Base-by-base conservation (phyloP, 2,113 vertebrate species). In the Otus sunia region DNA sequence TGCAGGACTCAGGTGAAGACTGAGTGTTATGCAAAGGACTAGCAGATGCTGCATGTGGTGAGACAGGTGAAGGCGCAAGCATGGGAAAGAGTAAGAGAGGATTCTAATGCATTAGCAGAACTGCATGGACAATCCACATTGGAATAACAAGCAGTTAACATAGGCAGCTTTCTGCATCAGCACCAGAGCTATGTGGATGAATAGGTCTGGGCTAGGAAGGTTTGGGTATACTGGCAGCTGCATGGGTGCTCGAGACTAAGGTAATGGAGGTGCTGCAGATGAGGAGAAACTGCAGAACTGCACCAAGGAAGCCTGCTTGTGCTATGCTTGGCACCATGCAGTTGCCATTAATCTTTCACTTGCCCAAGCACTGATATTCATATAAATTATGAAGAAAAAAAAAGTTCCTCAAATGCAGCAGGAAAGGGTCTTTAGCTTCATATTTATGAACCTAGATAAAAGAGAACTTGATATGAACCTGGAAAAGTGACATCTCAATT, bases 401-500 rank as follows among this genome's bases (percentile, higher is more conserved):
- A 49, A 67, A 49, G 62, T 83, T 93, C 43, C 74, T 93, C 68
- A 91, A 95, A 90, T 71, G 76, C 72, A 78, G 53, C 25, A 80
- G 78, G 32, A 94, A 79, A 79, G 13, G 8, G 58, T 90, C 36
- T 80, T 94, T 86, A 93, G 69, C 83, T 91, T 96, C 41, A 23
- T 94, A 86, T 94, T 96, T 94, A 92, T 88, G 90, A 93, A 91
- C 83, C 88, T 80, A 58, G 52, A 88, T 81, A 93, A 80, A 94
- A 77, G 74, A 95, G 34, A 97, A 91, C 86, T 92, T 88, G 66
- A 67, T 94, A 85, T 68, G 89, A 86, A 87, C 94, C 81, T 95
- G 47, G 59, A 64, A 82, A 92, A 87, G 47, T 82, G 84, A 84
- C 73, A 92, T 71, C 81, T 96, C 87, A 71, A 16, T 96, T 96